phyloP scores from a whole-genome alignment of 2,888 invertebrate species.

The Troilus luridus region DNA sequence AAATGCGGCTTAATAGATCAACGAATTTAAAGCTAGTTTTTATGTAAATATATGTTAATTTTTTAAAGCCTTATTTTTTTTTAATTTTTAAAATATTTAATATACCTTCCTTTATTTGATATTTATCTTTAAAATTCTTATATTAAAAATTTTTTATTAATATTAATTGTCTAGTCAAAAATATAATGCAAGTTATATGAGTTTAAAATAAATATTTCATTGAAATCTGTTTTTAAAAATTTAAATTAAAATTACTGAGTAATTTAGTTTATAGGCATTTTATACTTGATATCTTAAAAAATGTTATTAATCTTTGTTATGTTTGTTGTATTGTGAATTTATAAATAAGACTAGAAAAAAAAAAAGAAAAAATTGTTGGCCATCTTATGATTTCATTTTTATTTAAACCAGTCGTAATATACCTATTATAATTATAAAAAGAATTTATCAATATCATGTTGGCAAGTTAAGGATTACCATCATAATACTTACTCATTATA shows the following conservation, averaged over 20 bases:
- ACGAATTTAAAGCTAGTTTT: constrained; percentile 58
- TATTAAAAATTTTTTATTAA: constrained; percentile 8
- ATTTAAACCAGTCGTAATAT: neutral
- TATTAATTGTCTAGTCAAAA: neutral
- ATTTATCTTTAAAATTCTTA: constrained; percentile 10
- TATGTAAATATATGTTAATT: constrained; percentile 49
- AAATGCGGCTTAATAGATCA: constrained; percentile 58
- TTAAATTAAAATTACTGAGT: neutral
- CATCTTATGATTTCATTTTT: neutral
- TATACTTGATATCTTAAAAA: neutral
- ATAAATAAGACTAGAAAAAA: neutral
- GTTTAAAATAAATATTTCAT: neutral
- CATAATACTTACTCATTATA: neutral
- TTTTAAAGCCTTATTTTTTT: constrained; percentile 8
- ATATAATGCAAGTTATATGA: neutral
- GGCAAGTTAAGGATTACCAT: neutral
- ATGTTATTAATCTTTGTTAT: neutral
- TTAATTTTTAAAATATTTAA: constrained; percentile 8
- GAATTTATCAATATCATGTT: neutral
- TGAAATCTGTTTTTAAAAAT: neutral
- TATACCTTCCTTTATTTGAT: constrained; percentile 15
- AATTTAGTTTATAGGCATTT: neutral
- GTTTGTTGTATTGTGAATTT: neutral
- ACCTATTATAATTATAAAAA: neutral
- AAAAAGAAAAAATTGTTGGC: constrained; percentile 1